Base-by-base conservation (phyloP, 2,888 invertebrate species). In the Drosophila koepferae region DNA sequence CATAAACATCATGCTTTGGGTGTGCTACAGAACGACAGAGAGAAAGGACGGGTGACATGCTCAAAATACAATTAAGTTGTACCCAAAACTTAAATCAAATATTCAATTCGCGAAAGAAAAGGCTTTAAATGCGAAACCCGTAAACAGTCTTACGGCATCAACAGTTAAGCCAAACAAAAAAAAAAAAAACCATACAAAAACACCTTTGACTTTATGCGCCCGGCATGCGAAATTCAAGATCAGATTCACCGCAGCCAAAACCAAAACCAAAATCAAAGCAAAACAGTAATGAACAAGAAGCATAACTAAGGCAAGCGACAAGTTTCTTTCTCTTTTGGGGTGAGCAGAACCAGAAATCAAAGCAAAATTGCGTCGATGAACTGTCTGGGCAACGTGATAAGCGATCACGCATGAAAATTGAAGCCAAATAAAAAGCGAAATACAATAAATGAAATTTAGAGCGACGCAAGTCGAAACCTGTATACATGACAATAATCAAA, bases 171-270 rank as follows among this genome's bases (percentile, higher is more conserved):
- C 23, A 23, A 23, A 28, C n/a, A 28, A 28, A 28, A 28, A 38
- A 38, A 36, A 31, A 31, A 53, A 74, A 73, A 62, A 20, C n/a
- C 65, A 59, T 63, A 74, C 18, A 65, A 59, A 62, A 62, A 56
- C 65, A 74, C 72, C 68, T 66, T 69, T 59, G 58, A 74, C 48
- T 73, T 58, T 74, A 68, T 87, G 85, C 80, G 80, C 59, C 36
- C 40, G 81, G 82, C 85, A 89, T 89, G 90, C 86, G 72, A 89
- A 89, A 87, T 81, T 85, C 75, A 74, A 81, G 76, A 89, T 89
- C 89, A 84, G 71, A 72, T 81, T 65, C 62, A 64, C 58, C n/a
- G 18, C 41, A 54, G 3, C 12, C 40, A 23, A 40, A 28, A 10
- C 60, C n/a, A 28, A 55, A 38, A 12, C 38, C 23, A 23, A 56